Evolutionary conservation across 1,140 invertebrate genomes (phyloP).

Genomic region (Apis mellifera): Amel_HAv3.1 CM009931.2:24450501-24451000

Average conservation of each 20-base stretch:
- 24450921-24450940: background rate
- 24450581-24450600: background rate
- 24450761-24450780: conserved; percentile 66
- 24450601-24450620: conserved; percentile 11
- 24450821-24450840: background rate
- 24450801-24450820: conserved; percentile 48
- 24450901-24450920: background rate
- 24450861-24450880: background rate
- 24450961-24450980: background rate
- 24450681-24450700: conserved; percentile 30
- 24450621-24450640: too few relatives aligned
- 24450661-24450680: background rate
- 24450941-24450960: background rate
- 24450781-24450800: conserved; percentile 66
- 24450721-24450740: conserved; percentile 18
- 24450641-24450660: conserved; percentile 2
- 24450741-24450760: conserved; percentile 67
- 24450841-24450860: background rate
- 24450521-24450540: conserved; percentile 74
- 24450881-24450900: conserved; percentile 20
- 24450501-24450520: conserved; percentile 77
- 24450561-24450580: conserved; percentile 5
- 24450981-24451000: conserved; percentile 41
- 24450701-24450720: conserved; percentile 5
- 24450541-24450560: conserved; percentile 29